A percentile compares a stretch with the other conserved stretches of the same genome.
Evolutionary conservation across 2,888 invertebrate species (phyloP).

Genomic region (Dynastes maya): DNA sequence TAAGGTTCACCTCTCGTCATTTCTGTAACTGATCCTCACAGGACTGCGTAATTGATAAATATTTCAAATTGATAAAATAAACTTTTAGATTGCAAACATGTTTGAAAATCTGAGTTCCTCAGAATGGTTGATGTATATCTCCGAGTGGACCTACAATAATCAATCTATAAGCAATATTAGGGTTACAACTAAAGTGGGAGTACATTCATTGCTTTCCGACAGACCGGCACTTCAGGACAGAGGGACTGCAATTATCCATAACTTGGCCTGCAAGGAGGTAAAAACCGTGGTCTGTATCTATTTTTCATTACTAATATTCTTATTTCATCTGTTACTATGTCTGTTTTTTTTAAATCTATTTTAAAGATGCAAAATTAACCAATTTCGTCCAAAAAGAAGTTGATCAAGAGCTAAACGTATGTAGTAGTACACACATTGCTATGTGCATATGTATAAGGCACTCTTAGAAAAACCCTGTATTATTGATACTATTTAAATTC

Average conservation of each 20-base stretch:
- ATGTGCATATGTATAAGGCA: too few relatives aligned
- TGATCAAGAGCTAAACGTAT: too few relatives aligned
- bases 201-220: conserved; percentile 86
- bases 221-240: conserved; percentile 82
- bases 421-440: too few relatives aligned
- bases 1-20: too few relatives aligned
- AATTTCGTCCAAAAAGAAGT: neutral
- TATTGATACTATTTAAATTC: too few relatives aligned
- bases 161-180: conserved; percentile 89
- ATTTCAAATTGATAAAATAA: conserved; percentile 6
- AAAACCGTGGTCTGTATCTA: conserved; percentile 95
- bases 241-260: conserved; percentile 91
- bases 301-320: conserved; percentile 53
- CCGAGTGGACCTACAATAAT: conserved; percentile 88
- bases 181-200: conserved; percentile 92
- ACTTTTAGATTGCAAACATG: conserved; percentile 86
- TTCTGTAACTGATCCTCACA: too few relatives aligned
- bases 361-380: neutral
- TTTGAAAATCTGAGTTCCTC: conserved; percentile 91
- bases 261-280: conserved; percentile 96
- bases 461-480: too few relatives aligned
- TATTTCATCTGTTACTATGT: conserved; percentile 27
- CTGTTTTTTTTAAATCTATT: conserved; percentile 6
- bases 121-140: conserved; percentile 95
- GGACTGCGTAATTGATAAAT: neutral